phyloP scores from a whole-genome alignment of 2,797 vertebrate species.

The Taeniopygia guttata region DNA sequence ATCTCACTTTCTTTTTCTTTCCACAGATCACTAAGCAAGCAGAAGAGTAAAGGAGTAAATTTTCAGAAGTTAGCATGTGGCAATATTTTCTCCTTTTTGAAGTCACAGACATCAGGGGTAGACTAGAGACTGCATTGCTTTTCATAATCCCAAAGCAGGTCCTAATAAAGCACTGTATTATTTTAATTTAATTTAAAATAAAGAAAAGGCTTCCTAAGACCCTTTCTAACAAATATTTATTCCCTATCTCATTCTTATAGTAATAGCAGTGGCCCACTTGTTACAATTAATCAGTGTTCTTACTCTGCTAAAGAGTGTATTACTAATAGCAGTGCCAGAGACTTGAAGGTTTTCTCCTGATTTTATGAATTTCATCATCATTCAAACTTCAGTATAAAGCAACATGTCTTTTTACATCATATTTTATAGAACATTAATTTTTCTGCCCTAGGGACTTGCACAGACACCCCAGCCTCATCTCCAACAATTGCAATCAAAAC shows the following conservation, averaged over 20 bases:
- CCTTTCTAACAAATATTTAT: background rate
- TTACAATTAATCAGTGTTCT: background rate
- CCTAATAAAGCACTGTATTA: background rate
- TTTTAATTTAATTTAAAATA: background rate
- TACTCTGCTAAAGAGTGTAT: background rate
- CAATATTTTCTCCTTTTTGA: background rate
- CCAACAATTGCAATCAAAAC: slow-evolving; percentile 35
- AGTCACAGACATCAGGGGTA: background rate
- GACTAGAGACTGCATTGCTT: background rate
- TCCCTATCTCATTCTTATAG: background rate
- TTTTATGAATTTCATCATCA: background rate
- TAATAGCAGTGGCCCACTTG: background rate
- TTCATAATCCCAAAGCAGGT: background rate
- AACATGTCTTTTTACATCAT: background rate
- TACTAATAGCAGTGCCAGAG: background rate
- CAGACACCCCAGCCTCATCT: slow-evolving; percentile 27
- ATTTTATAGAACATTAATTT: slow-evolving; percentile 9
- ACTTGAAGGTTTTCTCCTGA: background rate
- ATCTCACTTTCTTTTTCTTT: background rate
- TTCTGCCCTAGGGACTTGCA: background rate
- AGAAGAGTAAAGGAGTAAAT: background rate
- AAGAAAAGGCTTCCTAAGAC: background rate
- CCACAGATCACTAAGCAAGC: background rate
- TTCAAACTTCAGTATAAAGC: background rate
- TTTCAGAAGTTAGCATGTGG: background rate